These are phyloP conservation scores for Lutraria lutraria DNA, from an alignment of 2,888 invertebrate species.

Conservation along the genomic window DNA sequence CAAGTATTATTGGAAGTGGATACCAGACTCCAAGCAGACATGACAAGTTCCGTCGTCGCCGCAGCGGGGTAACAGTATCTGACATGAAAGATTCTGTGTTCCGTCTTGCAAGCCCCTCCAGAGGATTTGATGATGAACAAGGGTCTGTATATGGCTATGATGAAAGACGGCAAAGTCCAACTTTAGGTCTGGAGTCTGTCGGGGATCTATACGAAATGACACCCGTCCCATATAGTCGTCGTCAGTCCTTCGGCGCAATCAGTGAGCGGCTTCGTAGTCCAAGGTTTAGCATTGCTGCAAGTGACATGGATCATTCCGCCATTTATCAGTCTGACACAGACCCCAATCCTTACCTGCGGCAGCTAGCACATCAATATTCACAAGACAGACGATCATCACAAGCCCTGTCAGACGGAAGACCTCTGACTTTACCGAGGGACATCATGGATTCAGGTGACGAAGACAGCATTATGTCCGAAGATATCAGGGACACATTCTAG, in stretches of 20 bases:
- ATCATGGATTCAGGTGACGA: conserved; percentile 54
- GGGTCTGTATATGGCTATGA: conserved; percentile 77
- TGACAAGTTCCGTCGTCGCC: conserved; percentile 68
- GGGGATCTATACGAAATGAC: conserved; percentile 79
- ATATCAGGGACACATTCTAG: conserved; percentile 27
- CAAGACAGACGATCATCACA: conserved; percentile 63
- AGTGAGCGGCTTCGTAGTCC: conserved; percentile 77
- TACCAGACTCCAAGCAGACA: conserved; percentile 59
- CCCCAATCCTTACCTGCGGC: conserved; percentile 71
- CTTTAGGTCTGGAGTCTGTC: conserved; percentile 74
- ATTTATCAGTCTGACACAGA: conserved; percentile 81
- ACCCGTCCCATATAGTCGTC: conserved; percentile 75
- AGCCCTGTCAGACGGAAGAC: conserved; percentile 62
- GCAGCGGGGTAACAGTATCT: conserved; percentile 68
- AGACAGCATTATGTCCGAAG: conserved; percentile 62
- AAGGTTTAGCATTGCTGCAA: conserved; percentile 78
- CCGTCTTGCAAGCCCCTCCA: conserved; percentile 77
- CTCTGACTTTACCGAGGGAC: conserved; percentile 52
- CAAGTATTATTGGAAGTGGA: conserved; percentile 47
- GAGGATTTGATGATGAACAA: conserved; percentile 77
- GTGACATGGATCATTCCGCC: conserved; percentile 74
- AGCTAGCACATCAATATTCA: conserved; percentile 62
- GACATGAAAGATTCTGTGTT: conserved; percentile 67
- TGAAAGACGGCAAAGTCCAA: conserved; percentile 78
- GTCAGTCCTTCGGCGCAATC: conserved; percentile 66